Evolutionary conservation across 2,888 invertebrate genomes (phyloP).

Genomic region (Steinernema hermaphroditum): DNA sequence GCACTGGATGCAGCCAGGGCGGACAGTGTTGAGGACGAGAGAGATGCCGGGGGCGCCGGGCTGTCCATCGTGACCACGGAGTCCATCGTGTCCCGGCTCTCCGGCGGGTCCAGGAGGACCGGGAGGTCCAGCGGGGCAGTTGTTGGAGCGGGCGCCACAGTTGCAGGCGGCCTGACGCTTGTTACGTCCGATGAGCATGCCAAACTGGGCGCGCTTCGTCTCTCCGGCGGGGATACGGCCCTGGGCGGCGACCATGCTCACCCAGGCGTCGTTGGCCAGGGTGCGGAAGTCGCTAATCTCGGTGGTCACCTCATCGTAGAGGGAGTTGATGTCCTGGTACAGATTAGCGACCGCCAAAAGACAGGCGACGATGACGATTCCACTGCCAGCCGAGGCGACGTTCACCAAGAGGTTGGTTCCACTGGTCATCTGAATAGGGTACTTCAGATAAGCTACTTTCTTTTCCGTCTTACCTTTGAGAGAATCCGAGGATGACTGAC

Average conservation of each 20-base stretch:
- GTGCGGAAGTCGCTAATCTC: conserved; percentile 41
- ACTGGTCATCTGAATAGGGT: background rate
- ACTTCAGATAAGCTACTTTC: too few species aligned
- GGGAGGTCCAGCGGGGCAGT: conserved; percentile 44
- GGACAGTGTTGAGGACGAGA: conserved; percentile 29
- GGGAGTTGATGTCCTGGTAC: conserved; percentile 46
- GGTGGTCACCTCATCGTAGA: conserved; percentile 45
- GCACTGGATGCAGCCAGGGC: conserved; percentile 50
- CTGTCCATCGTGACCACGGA: conserved; percentile 44
- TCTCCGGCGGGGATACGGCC: conserved; percentile 32
- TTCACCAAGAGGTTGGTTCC: conserved; percentile 38
- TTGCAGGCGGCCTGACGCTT: conserved; percentile 36
- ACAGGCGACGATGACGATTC: conserved; percentile 39
- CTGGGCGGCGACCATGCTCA: conserved; percentile 40
- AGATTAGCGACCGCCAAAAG: conserved; percentile 36
- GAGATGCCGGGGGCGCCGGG: conserved; percentile 37
- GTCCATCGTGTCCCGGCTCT: conserved; percentile 47
- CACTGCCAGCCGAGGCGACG: conserved; percentile 39
- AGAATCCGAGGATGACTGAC: too few species aligned
- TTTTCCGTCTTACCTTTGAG: too few species aligned
- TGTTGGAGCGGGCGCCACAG: conserved; percentile 38
- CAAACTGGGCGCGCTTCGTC: conserved; percentile 27
- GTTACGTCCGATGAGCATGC: conserved; percentile 36
- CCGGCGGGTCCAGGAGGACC: conserved; percentile 57
- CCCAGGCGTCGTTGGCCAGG: conserved; percentile 44